Evolutionary conservation across 2,888 invertebrate genomes (phyloP), one percentile per base, ranked within the genome.

Genomic region (Dicranocentrus wangi): DNA sequence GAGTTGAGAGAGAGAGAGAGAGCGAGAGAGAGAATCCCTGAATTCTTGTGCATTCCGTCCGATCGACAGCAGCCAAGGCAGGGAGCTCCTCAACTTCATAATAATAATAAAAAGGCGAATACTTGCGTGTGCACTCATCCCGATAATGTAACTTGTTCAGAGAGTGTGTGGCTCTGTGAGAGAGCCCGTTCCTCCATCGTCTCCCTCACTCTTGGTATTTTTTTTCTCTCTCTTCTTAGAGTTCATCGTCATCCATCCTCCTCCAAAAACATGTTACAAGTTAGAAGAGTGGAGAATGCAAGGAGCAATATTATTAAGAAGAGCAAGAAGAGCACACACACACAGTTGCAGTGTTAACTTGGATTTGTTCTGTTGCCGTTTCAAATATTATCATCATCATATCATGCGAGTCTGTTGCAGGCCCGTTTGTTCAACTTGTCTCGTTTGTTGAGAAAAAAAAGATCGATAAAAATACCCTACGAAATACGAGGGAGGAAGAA

Each of bases 391-490:
- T 47, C 23, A n/a, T 1, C 43, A 42, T 61, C 19, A n/a, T 28
- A 61, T 1, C 19, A 32, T 32, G 32, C 55, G 23, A n/a, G 28
- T 28, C 28, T 25, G 28, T 13, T 42, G 8, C 42, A 10, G 42
- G 8, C 13, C 42, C 43, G 39, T n/a, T 43, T 43, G 21, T 42
- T 42, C 42, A 42, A 42, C 42, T 42, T 42, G 7, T 13, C 13
- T 10, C 13, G 43, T 47, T 47, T 66, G 5, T 39, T 60, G 32
- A 10, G n/a, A n/a, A n/a, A 32, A 7, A 32, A 10, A 60, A n/a
- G 79, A 80, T 80, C 79, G 79, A 80, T 80, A 80, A 80, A 80
- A 80, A 80, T 80, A 80, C 79, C 72, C 79, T 76, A 39, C 72
- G 42, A 60, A 53, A 60, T 60, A 28, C 17, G 25, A 58, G 23